Conservation (phyloP, 2,888 invertebrate species). For the Neocrepidodera transversa region DNA sequence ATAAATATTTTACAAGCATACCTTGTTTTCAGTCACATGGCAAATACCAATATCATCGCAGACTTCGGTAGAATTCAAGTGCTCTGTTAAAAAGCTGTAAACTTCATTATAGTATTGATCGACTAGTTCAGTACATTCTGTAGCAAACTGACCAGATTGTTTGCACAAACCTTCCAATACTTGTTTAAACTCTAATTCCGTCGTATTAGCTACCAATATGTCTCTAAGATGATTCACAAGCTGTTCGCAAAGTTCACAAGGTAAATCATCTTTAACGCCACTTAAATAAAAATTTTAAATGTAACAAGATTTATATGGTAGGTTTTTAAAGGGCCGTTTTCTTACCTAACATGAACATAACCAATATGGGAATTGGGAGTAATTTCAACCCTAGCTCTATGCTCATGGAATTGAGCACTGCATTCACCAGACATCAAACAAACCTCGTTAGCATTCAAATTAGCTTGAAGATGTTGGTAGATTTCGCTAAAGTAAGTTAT, state of each 20-base stretch:
- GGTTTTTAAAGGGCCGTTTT: no score
- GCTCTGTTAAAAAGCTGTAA: slow-evolving; percentile 73
- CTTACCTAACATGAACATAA: slow-evolving; percentile 62
- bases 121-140: slow-evolving; percentile 78
- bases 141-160: slow-evolving; percentile 75
- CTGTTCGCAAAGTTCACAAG: slow-evolving; percentile 87
- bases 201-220: slow-evolving; percentile 83
- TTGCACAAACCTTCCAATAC: slow-evolving; percentile 82
- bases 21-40: slow-evolving; percentile 47
- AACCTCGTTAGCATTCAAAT: slow-evolving; percentile 70
- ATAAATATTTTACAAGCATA: slow-evolving; percentile 10
- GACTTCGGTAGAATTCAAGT: slow-evolving; percentile 72
- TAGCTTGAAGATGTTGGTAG: slow-evolving; percentile 67
- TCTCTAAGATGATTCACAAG: slow-evolving; percentile 81
- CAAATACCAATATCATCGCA: slow-evolving; percentile 78
- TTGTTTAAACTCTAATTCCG: slow-evolving; percentile 80
- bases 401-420: slow-evolving; percentile 69
- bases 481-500: slow-evolving; percentile 78
- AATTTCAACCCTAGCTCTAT: slow-evolving; percentile 65
- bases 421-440: slow-evolving; percentile 84
- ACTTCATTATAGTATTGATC: slow-evolving; percentile 79
- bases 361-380: slow-evolving; percentile 67
- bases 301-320: no score
- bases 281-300: no score
- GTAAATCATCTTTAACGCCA: slow-evolving; percentile 66